Conservation (phyloP, 2,888 invertebrate genomes). For the Drosophila rubida region DNA sequence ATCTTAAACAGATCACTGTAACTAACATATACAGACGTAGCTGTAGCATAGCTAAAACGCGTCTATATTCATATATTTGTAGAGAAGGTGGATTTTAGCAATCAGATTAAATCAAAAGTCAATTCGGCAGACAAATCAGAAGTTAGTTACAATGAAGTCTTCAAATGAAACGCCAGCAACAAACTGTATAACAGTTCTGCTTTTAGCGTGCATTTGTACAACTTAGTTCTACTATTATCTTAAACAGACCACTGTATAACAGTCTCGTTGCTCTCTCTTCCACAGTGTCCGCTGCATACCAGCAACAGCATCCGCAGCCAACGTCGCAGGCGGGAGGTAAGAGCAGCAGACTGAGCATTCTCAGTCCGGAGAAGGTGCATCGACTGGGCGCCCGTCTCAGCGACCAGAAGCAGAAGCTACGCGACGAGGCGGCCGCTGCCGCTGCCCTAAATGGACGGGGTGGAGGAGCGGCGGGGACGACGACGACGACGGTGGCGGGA, state of each 20-base stretch:
- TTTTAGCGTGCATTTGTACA: not conserved
- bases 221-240: not conserved
- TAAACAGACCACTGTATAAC: not conserved
- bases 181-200: not conserved
- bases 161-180: too few species aligned
- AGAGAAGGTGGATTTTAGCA: too few species aligned
- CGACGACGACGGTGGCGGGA: constrained; percentile 13
- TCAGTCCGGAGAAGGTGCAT: constrained; percentile 84
- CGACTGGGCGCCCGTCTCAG: constrained; percentile 81
- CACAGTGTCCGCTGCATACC: constrained; percentile 36
- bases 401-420: constrained; percentile 81
- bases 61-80: too few species aligned
- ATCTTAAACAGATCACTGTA: too few species aligned
- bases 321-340: constrained; percentile 21
- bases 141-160: too few species aligned
- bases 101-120: too few species aligned
- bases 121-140: too few species aligned
- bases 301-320: constrained; percentile 29
- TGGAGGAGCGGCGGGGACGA: constrained; percentile 2
- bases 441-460: not conserved
- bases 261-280: not conserved
- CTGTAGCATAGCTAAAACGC: too few species aligned
- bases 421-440: constrained; percentile 48
- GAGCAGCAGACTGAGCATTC: constrained; percentile 79
- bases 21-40: too few species aligned